A percentile compares a stretch with the other conserved stretches of the same genome.
Evolutionary conservation across 92 coral and sea anemone species (phyloP).

Genomic region (Palythoa heliodiscus): DNA sequence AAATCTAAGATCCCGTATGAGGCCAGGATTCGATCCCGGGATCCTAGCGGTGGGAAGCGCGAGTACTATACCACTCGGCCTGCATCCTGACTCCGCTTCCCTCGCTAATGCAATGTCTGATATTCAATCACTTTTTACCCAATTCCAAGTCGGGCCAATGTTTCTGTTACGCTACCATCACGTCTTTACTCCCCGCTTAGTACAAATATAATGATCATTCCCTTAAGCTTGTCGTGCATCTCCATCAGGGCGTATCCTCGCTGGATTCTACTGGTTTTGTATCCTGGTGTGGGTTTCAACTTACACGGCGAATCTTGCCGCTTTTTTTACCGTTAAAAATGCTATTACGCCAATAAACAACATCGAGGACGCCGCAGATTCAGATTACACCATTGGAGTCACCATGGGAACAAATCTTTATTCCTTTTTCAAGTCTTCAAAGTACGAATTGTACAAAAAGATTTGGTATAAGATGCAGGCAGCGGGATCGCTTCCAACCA

Average conservation of each 20-base stretch:
- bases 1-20: no score
- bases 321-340: conserved; percentile 53
- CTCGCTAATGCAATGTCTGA: no score
- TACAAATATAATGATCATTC: no score
- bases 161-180: no score
- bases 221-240: no score
- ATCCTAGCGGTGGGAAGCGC: no score
- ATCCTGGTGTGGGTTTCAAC: conserved; percentile 67
- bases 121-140: no score
- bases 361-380: conserved; percentile 54
- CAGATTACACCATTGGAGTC: conserved; percentile 60
- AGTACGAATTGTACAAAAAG: conserved; percentile 52
- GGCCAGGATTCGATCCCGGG: no score
- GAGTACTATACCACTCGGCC: no score
- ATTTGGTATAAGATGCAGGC: conserved; percentile 54
- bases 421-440: conserved; percentile 50
- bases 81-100: no score
- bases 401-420: conserved; percentile 8
- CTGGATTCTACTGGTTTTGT: conserved; percentile 73
- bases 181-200: no score
- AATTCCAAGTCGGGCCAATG: no score
- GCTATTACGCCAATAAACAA: conserved; percentile 15
- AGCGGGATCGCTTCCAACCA: conserved; percentile 42
- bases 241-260: conserved; percentile 58
- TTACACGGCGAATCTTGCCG: conserved; percentile 77